Evolutionary conservation across 2,888 invertebrate genomes (phyloP).

Genomic region (Hydrotaea diabolus): DNA sequence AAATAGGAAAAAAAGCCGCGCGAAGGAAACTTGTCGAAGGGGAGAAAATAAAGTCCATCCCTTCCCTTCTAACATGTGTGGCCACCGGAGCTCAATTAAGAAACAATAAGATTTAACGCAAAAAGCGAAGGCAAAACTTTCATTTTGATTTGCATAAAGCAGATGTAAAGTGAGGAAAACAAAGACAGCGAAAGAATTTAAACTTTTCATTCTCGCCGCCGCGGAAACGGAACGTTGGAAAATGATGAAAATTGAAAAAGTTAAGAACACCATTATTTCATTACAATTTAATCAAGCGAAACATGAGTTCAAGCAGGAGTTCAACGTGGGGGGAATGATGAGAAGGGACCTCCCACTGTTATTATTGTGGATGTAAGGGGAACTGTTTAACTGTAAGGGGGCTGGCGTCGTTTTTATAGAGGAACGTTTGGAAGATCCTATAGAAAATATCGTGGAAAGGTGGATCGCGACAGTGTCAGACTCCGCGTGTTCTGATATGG

Average conservation of each 20-base stretch:
- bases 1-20: too few relatives aligned
- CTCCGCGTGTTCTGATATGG: too few relatives aligned
- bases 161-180: neutral
- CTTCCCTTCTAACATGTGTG: constrained; percentile 1
- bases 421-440: too few relatives aligned
- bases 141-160: constrained; percentile 55
- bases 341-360: too few relatives aligned
- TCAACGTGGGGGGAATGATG: too few relatives aligned
- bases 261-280: constrained; percentile 39
- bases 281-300: constrained; percentile 26
- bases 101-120: constrained; percentile 47
- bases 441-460: too few relatives aligned
- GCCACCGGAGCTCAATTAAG: constrained; percentile 46
- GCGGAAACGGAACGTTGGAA: neutral
- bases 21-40: constrained; percentile 20
- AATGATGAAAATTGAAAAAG: constrained; percentile 57
- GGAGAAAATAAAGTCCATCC: neutral
- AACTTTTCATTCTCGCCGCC: neutral
- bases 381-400: too few relatives aligned
- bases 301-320: neutral
- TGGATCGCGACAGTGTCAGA: too few relatives aligned
- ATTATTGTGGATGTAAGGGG: too few relatives aligned
- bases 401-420: too few relatives aligned
- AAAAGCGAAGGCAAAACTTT: constrained; percentile 28
- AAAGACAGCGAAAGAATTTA: neutral